These are phyloP conservation scores for Caenorhabditis sp. DNA, from an alignment of 2,888 invertebrate species.

Conservation along the genomic window DNA sequence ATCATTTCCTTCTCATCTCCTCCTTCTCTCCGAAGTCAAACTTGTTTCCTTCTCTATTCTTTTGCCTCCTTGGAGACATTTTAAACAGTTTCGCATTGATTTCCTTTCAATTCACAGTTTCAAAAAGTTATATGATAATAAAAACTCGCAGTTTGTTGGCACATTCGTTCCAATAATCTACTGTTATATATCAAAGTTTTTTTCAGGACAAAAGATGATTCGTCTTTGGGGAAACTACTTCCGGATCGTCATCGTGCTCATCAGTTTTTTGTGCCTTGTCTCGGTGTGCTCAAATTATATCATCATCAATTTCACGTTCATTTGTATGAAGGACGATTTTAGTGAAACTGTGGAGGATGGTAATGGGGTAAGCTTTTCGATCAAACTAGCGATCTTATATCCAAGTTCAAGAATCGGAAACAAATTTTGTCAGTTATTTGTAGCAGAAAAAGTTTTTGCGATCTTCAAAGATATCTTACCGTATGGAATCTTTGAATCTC, in stretches of 20 bases:
- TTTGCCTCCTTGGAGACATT: neutral
- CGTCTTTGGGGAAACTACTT: conserved; percentile 61
- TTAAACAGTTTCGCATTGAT: conserved; percentile 7
- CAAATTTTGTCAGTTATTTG: too few species aligned
- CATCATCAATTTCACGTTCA: conserved; percentile 77
- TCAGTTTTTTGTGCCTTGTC: conserved; percentile 71
- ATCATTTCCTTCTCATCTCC: neutral
- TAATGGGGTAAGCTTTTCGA: conserved; percentile 53
- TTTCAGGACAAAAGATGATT: too few species aligned
- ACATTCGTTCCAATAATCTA: too few species aligned
- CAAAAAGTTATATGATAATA: too few species aligned
- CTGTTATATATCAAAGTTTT: too few species aligned
- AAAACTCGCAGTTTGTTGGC: too few species aligned
- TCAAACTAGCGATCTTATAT: too few species aligned
- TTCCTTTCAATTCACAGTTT: neutral
- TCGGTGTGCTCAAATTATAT: conserved; percentile 75
- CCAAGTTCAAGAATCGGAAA: too few species aligned
- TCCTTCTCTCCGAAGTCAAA: neutral
- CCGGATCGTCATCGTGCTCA: conserved; percentile 63
- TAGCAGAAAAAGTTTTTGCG: too few species aligned
- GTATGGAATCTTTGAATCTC: too few species aligned
- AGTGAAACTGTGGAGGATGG: conserved; percentile 36
- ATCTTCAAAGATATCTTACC: too few species aligned
- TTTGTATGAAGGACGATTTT: conserved; percentile 74
- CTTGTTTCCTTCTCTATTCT: conserved; percentile 23